Conservation (phyloP, 37 sponge, comb jelly and placozoan species). For the Halichondria panicea region DNA sequence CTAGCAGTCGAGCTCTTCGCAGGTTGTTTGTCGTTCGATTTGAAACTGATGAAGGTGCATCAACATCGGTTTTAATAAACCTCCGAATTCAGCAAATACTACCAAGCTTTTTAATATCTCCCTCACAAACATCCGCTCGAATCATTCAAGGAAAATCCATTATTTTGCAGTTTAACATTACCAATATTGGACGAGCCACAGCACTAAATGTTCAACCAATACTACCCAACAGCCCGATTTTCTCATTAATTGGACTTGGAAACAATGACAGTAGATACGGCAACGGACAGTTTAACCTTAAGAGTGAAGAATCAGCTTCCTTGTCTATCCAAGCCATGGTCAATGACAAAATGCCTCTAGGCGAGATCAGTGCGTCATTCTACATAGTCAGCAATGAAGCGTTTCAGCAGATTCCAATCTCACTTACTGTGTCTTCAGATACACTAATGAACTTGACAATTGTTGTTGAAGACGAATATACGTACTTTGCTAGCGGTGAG, state of each 20-base stretch:
- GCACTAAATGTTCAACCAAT: constrained; percentile 13
- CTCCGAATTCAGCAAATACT: constrained; percentile 16
- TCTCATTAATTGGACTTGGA: constrained; percentile 42
- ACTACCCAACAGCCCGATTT: constrained; percentile 4
- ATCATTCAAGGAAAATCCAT: constrained; percentile 17
- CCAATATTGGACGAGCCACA: constrained; percentile 24
- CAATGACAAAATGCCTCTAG: constrained; percentile 5
- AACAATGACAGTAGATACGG: not conserved
- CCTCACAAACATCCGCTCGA: constrained; percentile 16
- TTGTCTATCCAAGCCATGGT: constrained; percentile 7
- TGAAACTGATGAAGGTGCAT: constrained; percentile 10
- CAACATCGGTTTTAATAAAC: not conserved
- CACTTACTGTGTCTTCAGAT: constrained; percentile 22
- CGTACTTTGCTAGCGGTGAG: constrained; percentile 41
- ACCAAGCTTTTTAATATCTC: constrained; percentile 16
- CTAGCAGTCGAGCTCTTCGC: not conserved
- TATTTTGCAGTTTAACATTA: constrained; percentile 26
- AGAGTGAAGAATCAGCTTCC: constrained; percentile 22
- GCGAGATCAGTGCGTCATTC: constrained; percentile 12
- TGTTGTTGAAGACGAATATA: constrained; percentile 37
- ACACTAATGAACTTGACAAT: constrained; percentile 33
- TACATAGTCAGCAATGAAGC: constrained; percentile 11
- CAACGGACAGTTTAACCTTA: constrained; percentile 12
- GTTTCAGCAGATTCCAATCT: constrained; percentile 3
- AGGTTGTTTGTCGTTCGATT: constrained; percentile 16